Percentiles rank a stretch among this genome's conserved stretches.
Conservation (phyloP, 2,797 vertebrate species). For the Malurus leucopterus region DNA sequence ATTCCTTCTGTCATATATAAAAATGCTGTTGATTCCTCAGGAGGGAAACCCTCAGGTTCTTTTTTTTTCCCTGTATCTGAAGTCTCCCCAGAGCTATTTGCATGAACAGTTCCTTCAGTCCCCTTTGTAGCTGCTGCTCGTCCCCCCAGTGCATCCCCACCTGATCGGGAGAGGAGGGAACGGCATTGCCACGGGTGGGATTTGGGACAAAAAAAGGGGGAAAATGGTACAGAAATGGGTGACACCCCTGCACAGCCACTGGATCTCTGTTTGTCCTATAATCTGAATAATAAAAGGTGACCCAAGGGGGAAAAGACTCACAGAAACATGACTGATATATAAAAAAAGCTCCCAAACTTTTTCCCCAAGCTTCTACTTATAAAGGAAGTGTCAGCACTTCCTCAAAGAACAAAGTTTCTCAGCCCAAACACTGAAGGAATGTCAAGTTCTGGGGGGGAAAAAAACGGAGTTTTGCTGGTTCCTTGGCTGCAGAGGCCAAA, state of each 20-base stretch:
- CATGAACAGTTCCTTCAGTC: constrained; percentile 42
- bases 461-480: background rate
- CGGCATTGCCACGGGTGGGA: background rate
- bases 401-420: constrained; percentile 15
- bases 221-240: background rate
- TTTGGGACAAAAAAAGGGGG: background rate
- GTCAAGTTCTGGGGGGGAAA: background rate
- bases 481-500: background rate
- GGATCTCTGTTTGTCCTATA: background rate
- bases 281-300: background rate
- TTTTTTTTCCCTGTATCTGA: constrained; percentile 26
- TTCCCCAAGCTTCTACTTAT: background rate
- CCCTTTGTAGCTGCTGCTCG: background rate
- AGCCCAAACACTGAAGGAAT: background rate
- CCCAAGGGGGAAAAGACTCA: background rate
- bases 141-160: background rate
- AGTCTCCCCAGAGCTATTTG: constrained; percentile 31
- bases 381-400: background rate
- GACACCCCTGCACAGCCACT: background rate
- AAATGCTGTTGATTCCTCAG: constrained; percentile 26
- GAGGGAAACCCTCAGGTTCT: background rate
- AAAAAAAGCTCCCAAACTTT: background rate
- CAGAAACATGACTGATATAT: background rate
- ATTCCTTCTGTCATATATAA: constrained; percentile 20
- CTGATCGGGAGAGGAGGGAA: background rate